Conservation (phyloP, 2,797 vertebrate species). For the Chloroceryle inda region DNA sequence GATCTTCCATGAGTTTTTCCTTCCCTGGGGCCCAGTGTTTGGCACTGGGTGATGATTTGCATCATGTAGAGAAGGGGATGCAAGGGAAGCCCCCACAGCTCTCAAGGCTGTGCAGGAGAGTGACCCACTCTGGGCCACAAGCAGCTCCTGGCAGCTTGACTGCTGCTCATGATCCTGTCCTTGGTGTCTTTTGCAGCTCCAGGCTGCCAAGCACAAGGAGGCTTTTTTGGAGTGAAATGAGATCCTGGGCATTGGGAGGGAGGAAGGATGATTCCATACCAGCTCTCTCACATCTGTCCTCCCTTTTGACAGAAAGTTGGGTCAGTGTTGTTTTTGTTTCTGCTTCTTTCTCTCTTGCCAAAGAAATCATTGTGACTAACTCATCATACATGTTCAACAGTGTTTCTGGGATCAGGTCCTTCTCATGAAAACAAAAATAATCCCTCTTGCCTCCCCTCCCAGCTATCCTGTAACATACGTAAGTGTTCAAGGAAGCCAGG, state of each 20-base stretch:
- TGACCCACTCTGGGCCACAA: rapidly evolving
- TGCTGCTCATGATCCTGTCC: background rate
- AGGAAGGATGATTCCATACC: background rate
- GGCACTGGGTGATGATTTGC: rapidly evolving
- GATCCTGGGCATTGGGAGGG: background rate
- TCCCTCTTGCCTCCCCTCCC: constrained; percentile 52
- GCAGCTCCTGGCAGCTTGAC: background rate
- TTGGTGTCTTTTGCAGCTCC: background rate
- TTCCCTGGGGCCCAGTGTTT: background rate
- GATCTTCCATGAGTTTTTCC: background rate
- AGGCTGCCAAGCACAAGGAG: background rate
- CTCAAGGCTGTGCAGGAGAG: rapidly evolving
- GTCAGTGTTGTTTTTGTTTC: constrained; percentile 60
- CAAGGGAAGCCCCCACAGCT: background rate
- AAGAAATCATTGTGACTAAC: constrained; percentile 72
- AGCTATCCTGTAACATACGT: constrained; percentile 29
- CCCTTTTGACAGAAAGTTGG: background rate
- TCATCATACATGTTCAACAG: constrained; percentile 34
- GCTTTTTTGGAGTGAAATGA: background rate
- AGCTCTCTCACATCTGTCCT: background rate
- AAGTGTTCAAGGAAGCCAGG: constrained; percentile 49
- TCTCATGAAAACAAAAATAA: constrained; percentile 65
- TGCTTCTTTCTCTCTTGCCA: constrained; percentile 53
- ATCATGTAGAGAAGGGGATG: background rate
- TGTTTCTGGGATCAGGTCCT: constrained; percentile 64